These are phyloP conservation scores for Drosophila atripex DNA, from an alignment of 2,888 invertebrate species.

Conservation along the genomic window DNA sequence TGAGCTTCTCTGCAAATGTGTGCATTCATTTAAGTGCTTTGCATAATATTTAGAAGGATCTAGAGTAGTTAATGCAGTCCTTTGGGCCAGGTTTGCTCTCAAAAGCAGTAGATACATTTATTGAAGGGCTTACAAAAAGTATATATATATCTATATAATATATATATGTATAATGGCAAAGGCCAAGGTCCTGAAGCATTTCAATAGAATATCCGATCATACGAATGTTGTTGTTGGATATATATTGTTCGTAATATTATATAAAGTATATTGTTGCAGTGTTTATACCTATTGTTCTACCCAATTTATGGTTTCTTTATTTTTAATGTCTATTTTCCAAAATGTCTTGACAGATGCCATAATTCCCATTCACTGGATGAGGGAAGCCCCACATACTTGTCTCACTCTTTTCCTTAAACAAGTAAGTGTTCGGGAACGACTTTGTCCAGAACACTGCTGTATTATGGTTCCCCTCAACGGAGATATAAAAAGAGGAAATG, in stretches of 20 bases:
- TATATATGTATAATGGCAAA: neutral
- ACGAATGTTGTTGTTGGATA: no score
- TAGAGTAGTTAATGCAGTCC: conserved; percentile 24
- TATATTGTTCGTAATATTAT: no score
- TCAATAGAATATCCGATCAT: neutral
- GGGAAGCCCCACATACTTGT: neutral
- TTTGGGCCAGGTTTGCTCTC: conserved; percentile 3
- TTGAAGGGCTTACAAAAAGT: conserved; percentile 3
- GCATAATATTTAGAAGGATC: conserved; percentile 52
- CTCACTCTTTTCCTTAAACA: neutral
- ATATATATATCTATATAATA: no score
- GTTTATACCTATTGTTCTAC: neutral
- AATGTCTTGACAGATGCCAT: conserved; percentile 15
- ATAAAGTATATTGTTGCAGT: no score
- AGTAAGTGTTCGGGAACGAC: conserved; percentile 11
- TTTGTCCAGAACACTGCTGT: conserved; percentile 21
- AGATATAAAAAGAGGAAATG: conserved; percentile 48
- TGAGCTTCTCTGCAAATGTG: conserved; percentile 14
- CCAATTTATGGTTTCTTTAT: neutral
- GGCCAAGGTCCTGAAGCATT: conserved; percentile 20
- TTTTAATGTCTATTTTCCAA: neutral
- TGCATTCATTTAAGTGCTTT: conserved; percentile 62
- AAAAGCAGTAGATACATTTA: neutral
- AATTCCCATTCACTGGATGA: conserved; percentile 7
- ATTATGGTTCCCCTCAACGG: conserved; percentile 49